Evolutionary conservation across 2,888 invertebrate species (phyloP), one percentile per base, ranked within the genome.

Genomic region (Opisthograptis luteolata): DNA sequence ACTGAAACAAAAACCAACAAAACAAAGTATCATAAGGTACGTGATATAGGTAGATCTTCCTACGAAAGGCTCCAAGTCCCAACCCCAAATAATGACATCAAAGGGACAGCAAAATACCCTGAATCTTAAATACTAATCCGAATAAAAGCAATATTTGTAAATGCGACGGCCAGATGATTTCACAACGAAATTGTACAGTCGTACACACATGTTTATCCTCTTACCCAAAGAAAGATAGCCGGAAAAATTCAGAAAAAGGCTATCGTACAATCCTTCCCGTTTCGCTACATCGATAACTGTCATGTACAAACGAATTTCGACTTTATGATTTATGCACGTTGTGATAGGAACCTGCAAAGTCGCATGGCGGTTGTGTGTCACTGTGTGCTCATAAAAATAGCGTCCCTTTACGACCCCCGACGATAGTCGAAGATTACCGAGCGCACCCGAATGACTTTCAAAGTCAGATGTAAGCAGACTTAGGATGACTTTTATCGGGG

Each of bases 181-280:
- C 37, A 30, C 45, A 45, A 56, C 43, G 51, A 54, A 54, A 70
- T 63, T 67, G 63, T 65, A 68, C 65, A 54, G 69, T 63, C 66
- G 63, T 65, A 68, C 65, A 74, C 73, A 76, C 73, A 73, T 79
- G 73, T 78, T 77, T 79, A 82, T 83, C 74, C 68, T 68, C 73
- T 81, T 70, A 75, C 70, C 71, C 70, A 70, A 76, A 76, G 79
- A 83, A 78, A 79, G 76, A 83, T 79, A 81, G 73, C 77, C 76
- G 79, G 76, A 79, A 84, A 79, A 81, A 79, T 3, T 76, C 72
- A 70, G 70, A 75, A 76, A 81, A 75, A 73, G 73, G 73, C 81
- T 77, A 82, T 81, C 79, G 73, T 76, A 73, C 79, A 70, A 81
- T 81, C 84, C 74, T 67, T n/a, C n/a, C 56, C 47, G 61, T 60